Conservation (phyloP, 1,140 invertebrate species). For the Octopus sinensis region DNA sequence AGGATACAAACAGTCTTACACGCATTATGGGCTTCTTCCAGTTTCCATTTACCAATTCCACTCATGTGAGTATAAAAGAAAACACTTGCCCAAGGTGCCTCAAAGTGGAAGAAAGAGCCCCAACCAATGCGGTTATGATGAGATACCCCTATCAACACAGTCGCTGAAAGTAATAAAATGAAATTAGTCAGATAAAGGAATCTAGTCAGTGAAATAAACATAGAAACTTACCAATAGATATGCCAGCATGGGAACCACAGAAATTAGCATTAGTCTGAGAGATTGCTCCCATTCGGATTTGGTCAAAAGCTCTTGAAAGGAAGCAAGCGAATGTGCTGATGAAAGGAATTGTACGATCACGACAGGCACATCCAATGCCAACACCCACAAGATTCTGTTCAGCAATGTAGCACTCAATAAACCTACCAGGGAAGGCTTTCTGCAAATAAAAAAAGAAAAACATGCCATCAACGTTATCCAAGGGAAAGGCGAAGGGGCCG, state of each 20-base stretch:
- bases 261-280: slow-evolving; percentile 98
- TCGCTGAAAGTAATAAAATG: no score
- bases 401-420: slow-evolving; percentile 97
- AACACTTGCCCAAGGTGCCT: no score
- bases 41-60: no score
- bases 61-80: no score
- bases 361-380: slow-evolving; percentile 83
- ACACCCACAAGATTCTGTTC: slow-evolving; percentile 97
- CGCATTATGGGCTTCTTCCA: no score
- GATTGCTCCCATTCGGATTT: slow-evolving; percentile 98
- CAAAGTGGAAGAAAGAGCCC: no score
- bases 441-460: slow-evolving; percentile 26
- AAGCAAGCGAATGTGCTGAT: slow-evolving; percentile 97
- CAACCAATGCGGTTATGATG: no score
- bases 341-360: slow-evolving; percentile 85
- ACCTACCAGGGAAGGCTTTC: slow-evolving; percentile 67
- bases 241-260: slow-evolving; percentile 89
- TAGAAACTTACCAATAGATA: slow-evolving; percentile 68
- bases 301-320: slow-evolving; percentile 91
- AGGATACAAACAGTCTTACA: no score
- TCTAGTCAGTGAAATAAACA: background rate
- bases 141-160: no score
- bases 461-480: no score
- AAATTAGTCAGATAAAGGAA: no score
- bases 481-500: no score